Evolutionary conservation across 2,113 vertebrate species (phyloP), one percentile per base, ranked within the genome.

Genomic region (Corythornis madagascariensis): DNA sequence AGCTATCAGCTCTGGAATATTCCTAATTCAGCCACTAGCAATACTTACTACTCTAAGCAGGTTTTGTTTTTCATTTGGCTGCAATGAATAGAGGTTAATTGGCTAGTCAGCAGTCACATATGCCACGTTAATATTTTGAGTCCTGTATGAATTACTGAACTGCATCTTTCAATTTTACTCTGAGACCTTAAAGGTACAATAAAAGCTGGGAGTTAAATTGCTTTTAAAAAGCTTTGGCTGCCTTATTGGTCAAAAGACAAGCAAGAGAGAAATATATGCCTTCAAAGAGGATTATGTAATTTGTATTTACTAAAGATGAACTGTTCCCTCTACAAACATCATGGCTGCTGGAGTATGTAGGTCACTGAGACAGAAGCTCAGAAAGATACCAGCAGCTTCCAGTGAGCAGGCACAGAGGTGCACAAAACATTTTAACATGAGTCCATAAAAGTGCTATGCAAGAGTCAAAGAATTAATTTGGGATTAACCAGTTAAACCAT

Each of bases 401-500:
- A 83, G 67, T 18, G 28, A 76, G 72, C 42, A 67, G 70, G 71
- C 65, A 91, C 0, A 69, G 79, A 86, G 45, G 40, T 53, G 73
- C 47, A 6, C 13, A 33, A 52, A 52, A 90, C 59, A 83, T 73
- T 93, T 95, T 95, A 93, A 84, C 86, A 63, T 81, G 85, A 81
- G 89, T 48, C 77, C 26, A 1, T 52, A 50, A 80, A 52, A 77
- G 26, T 2, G 25, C 93, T 93, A 94, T 10, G 3, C 89, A 96
- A 96, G 95, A 98, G 70, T 96, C 93, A 93, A 97, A 88, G 93
- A 97, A 97, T 95, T 97, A 97, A 94, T 94, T 96, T 97, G 91
- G 88, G 77, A 94, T 79, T 86, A 97, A 96, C 77, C 57, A 97
- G 92, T 84, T 88, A 66, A 96, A 95, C 80, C 71, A 43, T 86